A percentile compares a stretch with the other conserved stretches of the same genome.
These are phyloP conservation scores for Adelognathus sp. DNA, from an alignment of 2,888 invertebrate genomes.

Conservation along the genomic window DNA sequence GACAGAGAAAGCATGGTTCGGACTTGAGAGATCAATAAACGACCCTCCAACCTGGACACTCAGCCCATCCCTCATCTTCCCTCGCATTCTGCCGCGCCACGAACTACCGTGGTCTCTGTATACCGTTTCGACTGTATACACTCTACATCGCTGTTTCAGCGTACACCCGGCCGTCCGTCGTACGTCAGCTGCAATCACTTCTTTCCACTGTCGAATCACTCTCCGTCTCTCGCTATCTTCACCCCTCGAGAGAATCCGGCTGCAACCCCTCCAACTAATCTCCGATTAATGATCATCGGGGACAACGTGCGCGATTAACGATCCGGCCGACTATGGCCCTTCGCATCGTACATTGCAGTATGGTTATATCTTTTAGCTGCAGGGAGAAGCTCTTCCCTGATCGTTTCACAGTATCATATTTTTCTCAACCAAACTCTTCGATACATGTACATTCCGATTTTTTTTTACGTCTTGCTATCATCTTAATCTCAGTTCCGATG, in stretches of 20 bases:
- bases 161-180: background rate
- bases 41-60: slow-evolving; percentile 81
- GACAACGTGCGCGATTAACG: background rate
- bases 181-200: slow-evolving; percentile 50
- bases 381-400: background rate
- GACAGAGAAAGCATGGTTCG: slow-evolving; percentile 65
- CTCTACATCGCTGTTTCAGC: background rate
- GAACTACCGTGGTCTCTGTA: slow-evolving; percentile 68
- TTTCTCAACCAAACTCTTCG: background rate
- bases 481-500: background rate
- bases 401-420: background rate
- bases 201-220: slow-evolving; percentile 37
- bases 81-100: slow-evolving; percentile 66
- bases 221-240: too few relatives aligned
- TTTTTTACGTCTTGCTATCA: background rate
- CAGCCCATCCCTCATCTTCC: slow-evolving; percentile 65
- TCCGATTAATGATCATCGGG: slow-evolving; percentile 44
- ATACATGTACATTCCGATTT: background rate
- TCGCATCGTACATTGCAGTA: slow-evolving; percentile 3
- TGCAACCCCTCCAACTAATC: slow-evolving; percentile 25
- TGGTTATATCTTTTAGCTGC: background rate
- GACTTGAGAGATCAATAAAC: slow-evolving; percentile 82
- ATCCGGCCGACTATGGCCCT: background rate
- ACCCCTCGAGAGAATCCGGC: background rate
- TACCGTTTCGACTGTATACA: slow-evolving; percentile 15